Evolutionary conservation across 2,797 vertebrate genomes (phyloP).

Genomic region (Chrysolophus pictus): DNA sequence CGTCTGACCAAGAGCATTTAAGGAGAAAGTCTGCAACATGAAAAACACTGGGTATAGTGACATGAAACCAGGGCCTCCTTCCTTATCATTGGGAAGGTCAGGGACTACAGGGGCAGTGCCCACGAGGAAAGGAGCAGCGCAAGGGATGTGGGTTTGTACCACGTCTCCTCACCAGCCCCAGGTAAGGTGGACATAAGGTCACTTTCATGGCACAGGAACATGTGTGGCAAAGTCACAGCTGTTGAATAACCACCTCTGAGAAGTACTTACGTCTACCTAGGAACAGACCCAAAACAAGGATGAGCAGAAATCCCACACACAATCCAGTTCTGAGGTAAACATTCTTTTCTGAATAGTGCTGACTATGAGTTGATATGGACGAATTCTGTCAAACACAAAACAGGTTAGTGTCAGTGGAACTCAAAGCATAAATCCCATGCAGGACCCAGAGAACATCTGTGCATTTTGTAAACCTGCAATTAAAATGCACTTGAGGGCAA

Average conservation of each 20-base stretch:
- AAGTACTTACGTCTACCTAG: conserved; percentile 49
- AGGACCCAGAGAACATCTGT: neutral
- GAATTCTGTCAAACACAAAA: conserved; percentile 31
- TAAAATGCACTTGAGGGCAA: neutral
- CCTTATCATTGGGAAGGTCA: neutral
- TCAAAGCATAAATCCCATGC: neutral
- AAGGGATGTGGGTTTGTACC: neutral
- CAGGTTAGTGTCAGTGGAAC: neutral
- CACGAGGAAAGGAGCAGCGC: rapidly evolving
- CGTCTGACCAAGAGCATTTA: neutral
- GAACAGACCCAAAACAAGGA: conserved; percentile 34
- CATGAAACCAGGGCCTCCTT: neutral
- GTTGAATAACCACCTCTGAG: neutral
- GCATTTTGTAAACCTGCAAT: neutral
- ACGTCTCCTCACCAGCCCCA: neutral
- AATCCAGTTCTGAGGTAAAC: conserved; percentile 34
- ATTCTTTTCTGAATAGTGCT: neutral
- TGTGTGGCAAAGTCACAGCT: neutral
- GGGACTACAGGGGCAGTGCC: neutral
- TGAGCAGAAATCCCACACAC: neutral
- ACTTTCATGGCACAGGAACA: neutral
- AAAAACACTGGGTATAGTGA: neutral
- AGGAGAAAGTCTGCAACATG: neutral
- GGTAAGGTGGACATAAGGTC: no score
- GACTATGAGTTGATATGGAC: rapidly evolving